Base-by-base conservation (phyloP, 2,888 invertebrate species). In the Orthosia cruda region DNA sequence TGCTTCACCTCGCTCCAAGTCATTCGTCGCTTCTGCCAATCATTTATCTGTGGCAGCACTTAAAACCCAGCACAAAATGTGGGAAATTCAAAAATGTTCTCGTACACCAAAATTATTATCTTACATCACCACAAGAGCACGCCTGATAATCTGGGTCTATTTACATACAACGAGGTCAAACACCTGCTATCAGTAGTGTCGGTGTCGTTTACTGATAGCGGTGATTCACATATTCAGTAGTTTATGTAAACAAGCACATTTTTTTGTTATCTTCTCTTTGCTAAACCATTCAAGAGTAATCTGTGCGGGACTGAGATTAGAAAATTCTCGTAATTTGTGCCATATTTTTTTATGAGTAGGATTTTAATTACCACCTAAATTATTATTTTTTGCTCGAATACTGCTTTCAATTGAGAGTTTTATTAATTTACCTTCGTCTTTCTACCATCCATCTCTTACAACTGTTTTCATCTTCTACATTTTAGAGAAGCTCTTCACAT, bases 111-210 rank as follows among this genome's bases (percentile, higher is more conserved):
- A 64, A 45, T 66, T 18, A 64, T 20, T 18, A 23, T 55, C 54
- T 77, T 65, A 70, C 74, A 67, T 67, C 65, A 77, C 45, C 12
- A 5, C 2, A 9, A 18, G 12, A 52, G 13, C 23, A 20, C 2
- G 15, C n/a, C 23, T 1, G 20, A 4, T 72, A 57, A 81, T 62
- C 68, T 66, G 20, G 18, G 62, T 78, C 13, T 73, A 52, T 85
- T 85, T 75, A 62, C 74, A 73, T 73, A 45, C 49, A 74, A 71
- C 13, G 78, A 78, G 74, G 68, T 85, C 61, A 85, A 78, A 45
- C 67, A 82, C 78, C 83, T 84, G 59, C 63, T 85, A 84, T 85
- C 83, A 78, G 65, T 61, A 45, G 13, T 18, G 26, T 32, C 23
- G 20, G 13, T 18, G 26, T 32, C 23, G 20, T 57, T 15, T 11